Evolutionary conservation across 2,888 invertebrate genomes (phyloP).

Genomic region (Dynastes tityus): DNA sequence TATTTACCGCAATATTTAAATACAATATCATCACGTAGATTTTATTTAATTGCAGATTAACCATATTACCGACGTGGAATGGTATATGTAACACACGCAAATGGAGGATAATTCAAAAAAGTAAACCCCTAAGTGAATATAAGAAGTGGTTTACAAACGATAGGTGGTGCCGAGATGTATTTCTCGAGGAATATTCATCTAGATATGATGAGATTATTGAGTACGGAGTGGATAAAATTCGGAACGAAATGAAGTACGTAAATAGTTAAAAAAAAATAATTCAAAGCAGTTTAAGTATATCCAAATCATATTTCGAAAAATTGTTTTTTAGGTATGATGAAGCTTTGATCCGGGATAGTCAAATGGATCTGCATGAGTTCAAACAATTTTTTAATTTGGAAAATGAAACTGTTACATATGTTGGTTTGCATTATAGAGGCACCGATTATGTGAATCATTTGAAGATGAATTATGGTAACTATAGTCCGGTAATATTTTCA

Average conservation of each 20-base stretch:
- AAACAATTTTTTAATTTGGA: constrained; percentile 33
- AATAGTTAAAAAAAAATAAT: not conserved
- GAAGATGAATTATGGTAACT: constrained; percentile 23
- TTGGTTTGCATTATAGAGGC: constrained; percentile 54
- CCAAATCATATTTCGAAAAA: too few relatives aligned
- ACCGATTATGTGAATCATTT: constrained; percentile 50
- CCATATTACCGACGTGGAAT: not conserved
- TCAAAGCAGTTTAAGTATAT: too few relatives aligned
- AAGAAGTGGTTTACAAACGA: constrained; percentile 5
- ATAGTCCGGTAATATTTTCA: constrained; percentile 15
- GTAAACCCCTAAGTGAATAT: not conserved
- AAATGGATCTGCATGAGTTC: constrained; percentile 29
- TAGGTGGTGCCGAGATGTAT: constrained; percentile 20
- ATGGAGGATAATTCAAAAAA: not conserved
- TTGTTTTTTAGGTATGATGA: constrained; percentile 48
- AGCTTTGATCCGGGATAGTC: constrained; percentile 30
- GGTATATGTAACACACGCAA: not conserved
- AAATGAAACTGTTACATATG: constrained; percentile 48
- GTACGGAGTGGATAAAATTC: constrained; percentile 49
- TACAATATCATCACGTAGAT: too few relatives aligned
- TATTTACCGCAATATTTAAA: too few relatives aligned
- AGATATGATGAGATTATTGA: constrained; percentile 51
- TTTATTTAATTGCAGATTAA: constrained; percentile 16
- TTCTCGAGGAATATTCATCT: constrained; percentile 45
- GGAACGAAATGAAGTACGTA: constrained; percentile 50